These are phyloP conservation scores for Pogonomyrmex californicus DNA, from an alignment of 1,140 invertebrate genomes.

Conservation along the genomic window DNA sequence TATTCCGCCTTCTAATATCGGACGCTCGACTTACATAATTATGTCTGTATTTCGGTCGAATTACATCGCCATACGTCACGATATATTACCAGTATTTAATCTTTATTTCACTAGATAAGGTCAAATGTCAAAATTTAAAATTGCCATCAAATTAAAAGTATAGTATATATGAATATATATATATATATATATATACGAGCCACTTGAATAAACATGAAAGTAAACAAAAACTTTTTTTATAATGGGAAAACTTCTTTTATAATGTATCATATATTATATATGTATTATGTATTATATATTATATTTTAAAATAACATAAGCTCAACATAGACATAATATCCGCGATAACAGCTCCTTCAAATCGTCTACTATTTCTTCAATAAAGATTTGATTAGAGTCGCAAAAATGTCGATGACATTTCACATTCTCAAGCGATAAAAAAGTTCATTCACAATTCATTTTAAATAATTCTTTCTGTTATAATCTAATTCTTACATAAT, in stretches of 20 bases:
- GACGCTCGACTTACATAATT: conserved; percentile 39
- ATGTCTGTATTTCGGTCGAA: neutral
- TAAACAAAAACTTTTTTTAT: neutral
- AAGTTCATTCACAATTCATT: neutral
- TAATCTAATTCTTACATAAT: neutral
- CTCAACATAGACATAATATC: neutral
- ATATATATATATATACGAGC: neutral
- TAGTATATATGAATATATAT: neutral
- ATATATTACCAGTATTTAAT: neutral
- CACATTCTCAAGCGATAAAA: conserved; percentile 62
- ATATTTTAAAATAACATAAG: too few relatives aligned
- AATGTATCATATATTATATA: too few relatives aligned
- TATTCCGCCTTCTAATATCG: conserved; percentile 44
- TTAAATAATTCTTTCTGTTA: neutral
- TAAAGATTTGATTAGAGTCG: neutral
- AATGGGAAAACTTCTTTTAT: too few relatives aligned
- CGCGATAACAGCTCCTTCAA: neutral
- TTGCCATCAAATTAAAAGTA: neutral
- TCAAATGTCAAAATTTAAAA: neutral
- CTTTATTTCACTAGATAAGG: neutral
- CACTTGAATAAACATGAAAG: neutral
- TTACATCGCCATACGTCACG: neutral
- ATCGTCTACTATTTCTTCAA: neutral
- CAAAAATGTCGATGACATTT: conserved; percentile 71
- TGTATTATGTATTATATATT: too few relatives aligned